A percentile compares a stretch with the other conserved stretches of the same genome.
Evolutionary conservation across 1,140 invertebrate species (phyloP).

Genomic region (Pinna nobilis): DNA sequence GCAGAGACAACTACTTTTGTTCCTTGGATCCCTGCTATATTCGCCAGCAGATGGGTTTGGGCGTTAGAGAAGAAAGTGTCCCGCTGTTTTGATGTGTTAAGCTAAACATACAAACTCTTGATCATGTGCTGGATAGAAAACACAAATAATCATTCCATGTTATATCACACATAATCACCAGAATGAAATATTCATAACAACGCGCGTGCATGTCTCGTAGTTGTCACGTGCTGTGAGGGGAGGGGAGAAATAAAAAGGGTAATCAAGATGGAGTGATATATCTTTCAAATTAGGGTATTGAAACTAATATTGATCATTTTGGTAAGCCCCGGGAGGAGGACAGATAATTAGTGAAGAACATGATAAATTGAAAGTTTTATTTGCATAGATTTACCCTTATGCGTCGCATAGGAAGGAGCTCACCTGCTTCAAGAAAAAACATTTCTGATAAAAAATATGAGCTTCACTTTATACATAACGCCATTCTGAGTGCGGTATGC

Average conservation of each 20-base stretch:
- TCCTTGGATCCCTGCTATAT: too few species aligned
- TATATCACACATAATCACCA: constrained; percentile 24
- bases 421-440: constrained; percentile 13
- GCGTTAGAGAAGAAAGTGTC: too few species aligned
- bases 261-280: constrained; percentile 20
- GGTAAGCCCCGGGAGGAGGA: constrained; percentile 6
- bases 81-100: constrained; percentile 11
- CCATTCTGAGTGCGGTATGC: neutral
- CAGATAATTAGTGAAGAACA: constrained; percentile 22
- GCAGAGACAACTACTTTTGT: too few species aligned
- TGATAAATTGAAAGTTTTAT: constrained; percentile 33
- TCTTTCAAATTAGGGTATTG: constrained; percentile 17
- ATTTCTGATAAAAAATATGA: neutral
- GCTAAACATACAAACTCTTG: constrained; percentile 8
- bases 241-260: constrained; percentile 2
- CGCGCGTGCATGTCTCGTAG: constrained; percentile 19
- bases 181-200: constrained; percentile 25
- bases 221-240: constrained; percentile 25
- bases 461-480: neutral
- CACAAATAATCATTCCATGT: constrained; percentile 4
- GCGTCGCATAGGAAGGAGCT: neutral
- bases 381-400: constrained; percentile 1
- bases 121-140: constrained; percentile 10
- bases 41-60: too few species aligned
- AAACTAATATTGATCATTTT: constrained; percentile 26